A percentile compares a stretch with the other conserved stretches of the same genome.
These are phyloP conservation scores for Oostethus manadensis DNA, from an alignment of 2,113 vertebrate species.

Conservation along the genomic window DNA sequence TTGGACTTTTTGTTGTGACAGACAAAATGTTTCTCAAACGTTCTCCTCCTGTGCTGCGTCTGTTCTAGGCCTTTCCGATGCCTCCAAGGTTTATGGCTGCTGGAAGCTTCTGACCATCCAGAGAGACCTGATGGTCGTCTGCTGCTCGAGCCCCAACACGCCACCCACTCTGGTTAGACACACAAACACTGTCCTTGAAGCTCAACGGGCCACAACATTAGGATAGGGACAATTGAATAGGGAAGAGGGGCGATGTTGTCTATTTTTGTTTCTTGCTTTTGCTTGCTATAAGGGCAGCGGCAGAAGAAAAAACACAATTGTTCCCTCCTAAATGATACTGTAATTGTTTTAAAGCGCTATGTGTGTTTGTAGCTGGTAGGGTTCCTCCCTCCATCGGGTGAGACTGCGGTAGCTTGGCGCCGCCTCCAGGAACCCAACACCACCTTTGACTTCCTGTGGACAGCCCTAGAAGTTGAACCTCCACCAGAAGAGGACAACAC, in stretches of 20 bases:
- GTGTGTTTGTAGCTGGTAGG: conserved; percentile 66
- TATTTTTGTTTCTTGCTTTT: too few species aligned
- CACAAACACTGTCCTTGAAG: too few species aligned
- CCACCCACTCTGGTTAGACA: conserved; percentile 70
- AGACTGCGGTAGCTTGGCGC: conserved; percentile 64
- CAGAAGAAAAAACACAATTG: too few species aligned
- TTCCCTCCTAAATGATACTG: background rate
- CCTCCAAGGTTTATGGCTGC: conserved; percentile 53
- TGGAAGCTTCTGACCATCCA: conserved; percentile 72
- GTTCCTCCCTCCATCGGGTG: conserved; percentile 54
- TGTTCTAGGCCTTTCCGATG: conserved; percentile 21
- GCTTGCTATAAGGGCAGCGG: too few species aligned
- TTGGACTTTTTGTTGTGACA: conserved; percentile 16
- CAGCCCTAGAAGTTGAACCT: conserved; percentile 62
- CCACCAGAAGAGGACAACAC: conserved; percentile 66
- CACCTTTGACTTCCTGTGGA: conserved; percentile 72
- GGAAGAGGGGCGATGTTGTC: too few species aligned
- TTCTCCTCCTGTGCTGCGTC: background rate
- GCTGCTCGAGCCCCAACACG: conserved; percentile 73
- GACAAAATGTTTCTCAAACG: conserved; percentile 4
- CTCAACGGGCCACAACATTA: background rate
- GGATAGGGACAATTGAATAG: background rate
- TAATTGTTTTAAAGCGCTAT: background rate
- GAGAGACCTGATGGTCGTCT: conserved; percentile 73
- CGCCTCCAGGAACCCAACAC: conserved; percentile 55